Percentiles rank a stretch among this genome's conserved stretches.
Evolutionary conservation across 2,888 invertebrate species (phyloP).

Genomic region (Hedya salicella): DNA sequence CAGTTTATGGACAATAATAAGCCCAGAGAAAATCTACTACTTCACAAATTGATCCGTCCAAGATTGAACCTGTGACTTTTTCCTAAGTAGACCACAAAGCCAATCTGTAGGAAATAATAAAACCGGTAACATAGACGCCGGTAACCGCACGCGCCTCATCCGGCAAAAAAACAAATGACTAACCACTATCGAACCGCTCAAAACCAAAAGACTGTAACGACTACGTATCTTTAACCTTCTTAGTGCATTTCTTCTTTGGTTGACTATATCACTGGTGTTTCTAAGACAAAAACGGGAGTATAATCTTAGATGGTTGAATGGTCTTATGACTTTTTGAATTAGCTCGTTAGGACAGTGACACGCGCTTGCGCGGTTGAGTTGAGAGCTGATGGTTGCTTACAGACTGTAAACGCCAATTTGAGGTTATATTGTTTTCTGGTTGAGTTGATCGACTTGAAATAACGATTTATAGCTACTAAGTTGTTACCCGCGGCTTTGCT

Average conservation of each 20-base stretch:
- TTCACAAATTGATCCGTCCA: too few species aligned
- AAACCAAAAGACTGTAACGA: neutral
- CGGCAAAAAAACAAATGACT: constrained; percentile 52
- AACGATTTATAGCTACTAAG: neutral
- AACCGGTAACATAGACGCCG: constrained; percentile 42
- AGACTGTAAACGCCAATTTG: constrained; percentile 18
- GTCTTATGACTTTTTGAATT: constrained; percentile 3
- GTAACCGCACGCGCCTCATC: constrained; percentile 50
- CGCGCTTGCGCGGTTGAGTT: constrained; percentile 58
- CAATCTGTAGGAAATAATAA: constrained; percentile 23
- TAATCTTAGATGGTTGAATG: neutral
- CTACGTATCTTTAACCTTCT: neutral
- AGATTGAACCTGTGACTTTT: too few species aligned
- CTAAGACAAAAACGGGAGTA: neutral
- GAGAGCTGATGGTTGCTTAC: constrained; percentile 23
- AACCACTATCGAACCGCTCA: constrained; percentile 49
- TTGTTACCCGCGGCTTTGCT: too few species aligned
- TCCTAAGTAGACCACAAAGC: constrained; percentile 5
- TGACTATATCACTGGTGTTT: neutral
- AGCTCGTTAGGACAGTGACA: constrained; percentile 49
- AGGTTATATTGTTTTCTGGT: constrained; percentile 23
- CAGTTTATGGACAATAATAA: too few species aligned
- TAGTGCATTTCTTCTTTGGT: neutral
- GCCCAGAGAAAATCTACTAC: too few species aligned
- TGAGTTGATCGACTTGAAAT: neutral